Evolutionary conservation across 2,113 vertebrate genomes (phyloP).

Genomic region (Fregata magnificens): DNA sequence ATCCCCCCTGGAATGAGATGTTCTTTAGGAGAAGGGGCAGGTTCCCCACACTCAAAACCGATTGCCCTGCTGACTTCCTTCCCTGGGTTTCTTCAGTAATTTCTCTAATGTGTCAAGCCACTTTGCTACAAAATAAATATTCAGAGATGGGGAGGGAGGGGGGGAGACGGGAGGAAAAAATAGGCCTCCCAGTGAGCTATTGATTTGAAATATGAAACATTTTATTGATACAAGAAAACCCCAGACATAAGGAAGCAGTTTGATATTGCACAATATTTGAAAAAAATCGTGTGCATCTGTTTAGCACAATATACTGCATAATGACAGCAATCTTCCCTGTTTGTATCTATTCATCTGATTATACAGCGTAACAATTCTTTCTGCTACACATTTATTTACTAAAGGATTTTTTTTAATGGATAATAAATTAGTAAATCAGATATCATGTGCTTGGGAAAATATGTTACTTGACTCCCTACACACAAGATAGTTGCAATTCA

Average conservation of each 20-base stretch:
- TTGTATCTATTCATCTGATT: slow-evolving; percentile 80
- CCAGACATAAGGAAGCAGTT: slow-evolving; percentile 68
- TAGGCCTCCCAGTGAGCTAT: slow-evolving; percentile 63
- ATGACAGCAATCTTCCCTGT: slow-evolving; percentile 81
- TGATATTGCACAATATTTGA: slow-evolving; percentile 69
- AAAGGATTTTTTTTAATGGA: slow-evolving; percentile 72
- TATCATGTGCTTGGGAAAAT: slow-evolving; percentile 68
- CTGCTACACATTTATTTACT: slow-evolving; percentile 77
- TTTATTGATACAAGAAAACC: slow-evolving; percentile 75
- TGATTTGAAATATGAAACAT: slow-evolving; percentile 73
- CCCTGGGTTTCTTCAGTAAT: slow-evolving; percentile 75
- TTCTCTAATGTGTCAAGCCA: slow-evolving; percentile 80
- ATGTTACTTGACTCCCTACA: slow-evolving; percentile 60
- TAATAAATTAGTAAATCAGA: slow-evolving; percentile 80
- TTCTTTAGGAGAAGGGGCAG: slow-evolving; percentile 71
- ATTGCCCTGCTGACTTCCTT: slow-evolving; percentile 75
- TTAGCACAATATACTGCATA: slow-evolving; percentile 77
- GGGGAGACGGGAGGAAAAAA: background rate
- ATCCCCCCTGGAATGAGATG: slow-evolving; percentile 80
- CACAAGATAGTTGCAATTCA: slow-evolving; percentile 45
- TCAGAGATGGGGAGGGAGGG: slow-evolving; percentile 58
- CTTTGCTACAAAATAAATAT: slow-evolving; percentile 81
- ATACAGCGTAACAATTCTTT: slow-evolving; percentile 77
- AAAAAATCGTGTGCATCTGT: slow-evolving; percentile 76
- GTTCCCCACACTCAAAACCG: slow-evolving; percentile 79